phyloP scores from a whole-genome alignment of 2,113 vertebrate genomes.

The Cranoglanis bouderius region DNA sequence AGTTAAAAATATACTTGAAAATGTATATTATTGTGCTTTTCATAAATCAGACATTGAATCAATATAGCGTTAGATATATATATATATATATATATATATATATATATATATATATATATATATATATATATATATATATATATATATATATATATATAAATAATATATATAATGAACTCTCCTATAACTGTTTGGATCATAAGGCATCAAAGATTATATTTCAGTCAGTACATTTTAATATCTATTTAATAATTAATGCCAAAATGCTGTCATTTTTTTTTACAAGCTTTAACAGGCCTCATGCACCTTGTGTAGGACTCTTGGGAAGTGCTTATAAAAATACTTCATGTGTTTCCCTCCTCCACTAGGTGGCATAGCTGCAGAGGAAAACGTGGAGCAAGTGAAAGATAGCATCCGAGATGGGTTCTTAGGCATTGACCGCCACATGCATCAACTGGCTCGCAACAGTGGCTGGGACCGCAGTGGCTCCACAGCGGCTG shows the following conservation, averaged over 20 bases:
- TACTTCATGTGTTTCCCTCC: not conserved
- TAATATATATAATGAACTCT: not conserved
- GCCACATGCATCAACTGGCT: constrained; percentile 73
- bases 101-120: too few species aligned
- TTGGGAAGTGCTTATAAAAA: not conserved
- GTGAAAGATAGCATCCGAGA: constrained; percentile 73
- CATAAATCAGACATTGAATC: not conserved
- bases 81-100: too few species aligned
- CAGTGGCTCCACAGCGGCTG: constrained; percentile 76
- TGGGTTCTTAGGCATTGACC: constrained; percentile 75
- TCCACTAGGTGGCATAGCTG: constrained; percentile 64
- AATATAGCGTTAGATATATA: not conserved
- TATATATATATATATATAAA: too few species aligned
- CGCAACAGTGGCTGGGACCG: constrained; percentile 70
- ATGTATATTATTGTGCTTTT: not conserved
- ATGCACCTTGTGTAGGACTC: not conserved
- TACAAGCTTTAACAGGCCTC: not conserved
- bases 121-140: too few species aligned
- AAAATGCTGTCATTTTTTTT: not conserved
- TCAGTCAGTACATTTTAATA: not conserved
- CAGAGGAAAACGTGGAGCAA: constrained; percentile 64
- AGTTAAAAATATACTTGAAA: not conserved
- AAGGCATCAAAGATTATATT: not conserved
- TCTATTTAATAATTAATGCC: not conserved
- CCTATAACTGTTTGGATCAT: not conserved